These are phyloP conservation scores for Drosophila pseudoananassae DNA, from an alignment of 1,140 invertebrate genomes.

Conservation along the genomic window DNA sequence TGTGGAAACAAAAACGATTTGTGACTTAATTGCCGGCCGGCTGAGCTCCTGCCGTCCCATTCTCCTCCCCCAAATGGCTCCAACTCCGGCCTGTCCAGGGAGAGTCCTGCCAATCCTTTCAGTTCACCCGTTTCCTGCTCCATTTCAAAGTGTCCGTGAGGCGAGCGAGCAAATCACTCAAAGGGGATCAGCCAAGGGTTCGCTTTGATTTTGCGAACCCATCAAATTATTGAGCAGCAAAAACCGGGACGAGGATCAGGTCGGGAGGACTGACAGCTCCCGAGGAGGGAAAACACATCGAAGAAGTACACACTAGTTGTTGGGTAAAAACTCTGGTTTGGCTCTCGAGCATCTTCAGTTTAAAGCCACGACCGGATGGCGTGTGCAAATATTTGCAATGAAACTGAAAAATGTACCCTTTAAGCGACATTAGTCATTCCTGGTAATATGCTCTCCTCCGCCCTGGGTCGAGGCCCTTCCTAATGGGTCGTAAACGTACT, in stretches of 20 bases:
- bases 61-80: neutral
- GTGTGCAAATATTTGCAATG: no score
- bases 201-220: constrained; percentile 54
- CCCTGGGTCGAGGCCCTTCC: neutral
- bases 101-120: neutral
- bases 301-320: no score
- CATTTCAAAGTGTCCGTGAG: constrained; percentile 48
- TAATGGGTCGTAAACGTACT: constrained; percentile 23
- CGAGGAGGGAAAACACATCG: neutral
- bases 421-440: neutral
- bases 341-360: neutral
- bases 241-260: neutral
- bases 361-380: neutral
- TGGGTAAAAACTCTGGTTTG: no score
- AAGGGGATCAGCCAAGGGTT: constrained; percentile 49
- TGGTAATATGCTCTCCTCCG: neutral
- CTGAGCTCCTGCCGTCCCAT: constrained; percentile 6
- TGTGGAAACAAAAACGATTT: constrained; percentile 45
- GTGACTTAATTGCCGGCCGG: constrained; percentile 40
- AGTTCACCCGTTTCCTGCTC: constrained; percentile 16
- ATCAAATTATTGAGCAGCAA: constrained; percentile 54
- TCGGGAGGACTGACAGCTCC: constrained; percentile 16
- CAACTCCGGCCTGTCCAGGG: no score
- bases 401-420: no score
- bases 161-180: constrained; percentile 63